phyloP scores from a whole-genome alignment of 2,113 vertebrate genomes.

The Chlorodrepanis virens region DNA sequence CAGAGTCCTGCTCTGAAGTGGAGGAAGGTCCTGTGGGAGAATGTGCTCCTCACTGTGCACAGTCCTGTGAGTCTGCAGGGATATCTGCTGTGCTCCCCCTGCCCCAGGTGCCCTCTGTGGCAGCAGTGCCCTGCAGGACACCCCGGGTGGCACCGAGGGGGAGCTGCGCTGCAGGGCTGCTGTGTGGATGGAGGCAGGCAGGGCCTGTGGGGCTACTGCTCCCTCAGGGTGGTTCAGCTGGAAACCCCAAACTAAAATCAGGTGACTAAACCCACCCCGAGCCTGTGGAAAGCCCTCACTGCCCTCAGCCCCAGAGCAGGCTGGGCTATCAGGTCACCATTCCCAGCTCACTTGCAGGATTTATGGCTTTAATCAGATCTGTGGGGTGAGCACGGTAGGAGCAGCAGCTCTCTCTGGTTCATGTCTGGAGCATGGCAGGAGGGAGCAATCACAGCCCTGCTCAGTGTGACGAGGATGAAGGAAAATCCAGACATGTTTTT shows the following conservation, averaged over 20 bases:
- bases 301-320: background rate
- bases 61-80: background rate
- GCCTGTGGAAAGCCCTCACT: background rate
- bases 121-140: background rate
- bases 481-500: background rate
- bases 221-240: rapidly evolving
- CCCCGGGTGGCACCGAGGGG: rapidly evolving
- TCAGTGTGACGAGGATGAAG: rapidly evolving
- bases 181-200: rapidly evolving
- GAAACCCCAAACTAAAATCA: background rate
- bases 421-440: background rate
- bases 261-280: background rate
- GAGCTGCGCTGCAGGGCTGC: background rate
- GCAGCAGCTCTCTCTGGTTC: background rate
- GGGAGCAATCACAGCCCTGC: background rate
- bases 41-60: rapidly evolving
- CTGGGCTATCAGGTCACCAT: rapidly evolving
- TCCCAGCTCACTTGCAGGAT: background rate
- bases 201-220: rapidly evolving
- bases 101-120: rapidly evolving
- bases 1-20: background rate
- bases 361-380: background rate
- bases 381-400: rapidly evolving
- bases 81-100: background rate
- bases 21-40: background rate